Base-by-base conservation (phyloP, 2,888 invertebrate genomes). In the Alsophila aescularia region DNA sequence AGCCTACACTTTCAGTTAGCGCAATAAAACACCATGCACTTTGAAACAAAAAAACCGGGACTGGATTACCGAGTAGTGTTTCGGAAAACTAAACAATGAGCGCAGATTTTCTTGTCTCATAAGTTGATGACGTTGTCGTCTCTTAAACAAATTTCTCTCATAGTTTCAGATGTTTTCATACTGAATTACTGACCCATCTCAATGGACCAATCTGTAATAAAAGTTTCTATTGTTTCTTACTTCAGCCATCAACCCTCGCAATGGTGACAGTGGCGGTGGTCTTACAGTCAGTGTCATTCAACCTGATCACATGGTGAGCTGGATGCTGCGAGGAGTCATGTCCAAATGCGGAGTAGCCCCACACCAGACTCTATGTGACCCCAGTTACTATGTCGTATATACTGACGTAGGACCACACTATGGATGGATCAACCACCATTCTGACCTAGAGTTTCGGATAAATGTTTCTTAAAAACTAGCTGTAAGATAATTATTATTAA, bases 181-280 rank as follows among this genome's bases (percentile, higher is more conserved):
- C n/a, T n/a, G n/a, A n/a, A n/a, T n/a, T n/a, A n/a, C n/a, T n/a
- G n/a, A n/a, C n/a, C n/a, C n/a, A n/a, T n/a, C n/a, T n/a, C n/a
- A n/a, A n/a, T n/a, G n/a, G n/a, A 5, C 18, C 5, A 2, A 18
- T 18, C 18, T 18, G 2, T 18, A 4, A 18, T 18, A 5, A 18
- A 18, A 18, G 18, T 18, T 4, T 18, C 18, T 18, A 7, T 24
- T 24, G 4, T 24, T 24, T 8, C 3, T 18, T 2, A 18, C 45
- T 77, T 12, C 69, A 93, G 93, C 88, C 10, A 87, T 89, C 7
- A 92, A 93, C 34, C 93, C 93, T 15, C 93, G 94, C 36, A 94
- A 94, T 69, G 94, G 94, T 0, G 94, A 94, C 67, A 94, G 94
- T 58, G 94, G 94, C 0, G 93, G 94, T 12, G 94, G 94, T 13